Evolutionary conservation across 2,888 invertebrate genomes (phyloP), one percentile per base, ranked within the genome.

Genomic region (Arge pagana): DNA sequence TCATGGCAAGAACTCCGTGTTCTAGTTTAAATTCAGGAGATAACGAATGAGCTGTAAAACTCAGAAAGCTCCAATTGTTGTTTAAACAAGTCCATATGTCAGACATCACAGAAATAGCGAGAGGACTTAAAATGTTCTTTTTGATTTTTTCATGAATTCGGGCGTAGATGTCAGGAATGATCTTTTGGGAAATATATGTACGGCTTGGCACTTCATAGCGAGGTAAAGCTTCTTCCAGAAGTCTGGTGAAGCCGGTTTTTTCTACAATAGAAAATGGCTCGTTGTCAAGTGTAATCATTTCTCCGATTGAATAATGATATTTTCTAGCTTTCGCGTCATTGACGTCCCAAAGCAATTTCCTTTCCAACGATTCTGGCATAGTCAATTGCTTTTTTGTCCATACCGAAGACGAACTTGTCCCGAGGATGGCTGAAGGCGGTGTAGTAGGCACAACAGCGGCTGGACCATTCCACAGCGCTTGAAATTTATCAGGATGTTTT

Each of bases 241-340:
- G 31, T 4, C 50, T 35, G 15, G 16, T 10, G 42, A 55, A 53
- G 3, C 52, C 55, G 36, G 33, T 31, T 26, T 36, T 39, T 19
- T 55, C 55, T 18, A 55, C 49, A 26, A 55, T 13, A 26, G 49
- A 10, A 6, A 53, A 50, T 18, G 55, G 23, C 48, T 55, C 52
- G 15, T 30, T 35, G 31, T 55, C 55, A 28, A 55, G 33, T 2
- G 52, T 49, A 4, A 55, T 52, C 43, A 52, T 55, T 50, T 55
- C 52, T 8, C 42, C 52, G 49, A 53, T 24, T 50, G 65, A 63
- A 58, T 67, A 67, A 61, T 70, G 59, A 52, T 62, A 63, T 54
- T 61, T 58, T 56, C 55, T 64, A 4, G 65, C 54, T 59, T 63
- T 65, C 4, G 55, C 15, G 42, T 67, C 65, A 52, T 64, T 65